Evolutionary conservation across 2,113 vertebrate species (phyloP), one percentile per base, ranked within the genome.

Genomic region (Callopanchax toddi): DNA sequence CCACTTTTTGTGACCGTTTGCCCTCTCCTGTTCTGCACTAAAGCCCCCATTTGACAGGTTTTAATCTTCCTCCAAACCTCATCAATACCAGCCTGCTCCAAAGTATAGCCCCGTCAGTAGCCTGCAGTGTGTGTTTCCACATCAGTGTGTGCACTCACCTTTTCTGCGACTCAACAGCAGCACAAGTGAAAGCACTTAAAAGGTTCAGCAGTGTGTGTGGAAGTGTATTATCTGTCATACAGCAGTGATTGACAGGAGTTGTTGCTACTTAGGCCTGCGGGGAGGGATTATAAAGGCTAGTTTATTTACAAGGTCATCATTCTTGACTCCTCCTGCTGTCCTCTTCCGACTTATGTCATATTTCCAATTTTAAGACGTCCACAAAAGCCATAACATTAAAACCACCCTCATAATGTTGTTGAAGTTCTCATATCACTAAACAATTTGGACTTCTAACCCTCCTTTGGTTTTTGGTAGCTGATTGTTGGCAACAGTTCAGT

Each of bases 241-340:
- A 59, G 74, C 46, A 37, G 36, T 81, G 74, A 86, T 68, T 85
- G 84, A 76, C 79, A 66, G 60, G 52, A 62, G 37, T 51, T 73
- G 64, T 37, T 46, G 63, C 34, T 57, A 37, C 7, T 52, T 39
- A 72, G 57, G 63, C 55, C 72, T 58, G 70, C 62, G 42, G 74
- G 74, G 61, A 81, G 32, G 85, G 79, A 86, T 87, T 87, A 86
- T 61, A 68, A 78, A 66, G 78, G 74, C 74, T 69, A 68, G 71
- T 84, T 83, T 79, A 87, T 87, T 85, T 83, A 79, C 81, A 86
- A 85, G 88, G 84, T 89, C 76, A 79, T 80, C 74, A 68, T 61
- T 67, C 63, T 32, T 43, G 42, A 69, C 71, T 67, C 51, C 37
- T 32, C 32, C 72, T 22, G 48, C 69, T 17, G 61, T 72, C 55